Evolutionary conservation across 2,888 invertebrate genomes (phyloP).

Genomic region (Callyntrura guangdongensis): DNA sequence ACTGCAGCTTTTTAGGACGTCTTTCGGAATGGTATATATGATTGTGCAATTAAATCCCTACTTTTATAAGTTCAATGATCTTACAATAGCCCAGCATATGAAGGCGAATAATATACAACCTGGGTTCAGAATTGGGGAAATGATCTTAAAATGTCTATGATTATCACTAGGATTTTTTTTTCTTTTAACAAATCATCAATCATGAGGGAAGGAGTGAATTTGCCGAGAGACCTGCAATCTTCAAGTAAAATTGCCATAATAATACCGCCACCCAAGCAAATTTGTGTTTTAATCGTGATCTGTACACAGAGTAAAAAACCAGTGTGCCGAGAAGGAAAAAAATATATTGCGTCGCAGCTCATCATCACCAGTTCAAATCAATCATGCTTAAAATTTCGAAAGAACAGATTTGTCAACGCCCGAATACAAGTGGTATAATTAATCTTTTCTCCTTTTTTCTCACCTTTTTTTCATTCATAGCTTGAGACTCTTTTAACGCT

Average conservation of each 20-base stretch:
- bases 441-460: constrained; percentile 56
- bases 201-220: constrained; percentile 16
- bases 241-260: not conserved
- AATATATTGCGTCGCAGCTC: not conserved
- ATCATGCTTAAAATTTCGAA: constrained; percentile 69
- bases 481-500: not conserved
- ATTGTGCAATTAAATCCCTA: too few relatives aligned
- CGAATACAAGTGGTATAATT: constrained; percentile 62
- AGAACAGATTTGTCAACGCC: constrained; percentile 77
- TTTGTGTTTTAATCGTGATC: constrained; percentile 11
- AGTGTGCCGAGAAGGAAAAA: constrained; percentile 34
- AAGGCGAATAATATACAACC: not conserved
- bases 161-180: constrained; percentile 2
- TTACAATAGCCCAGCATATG: not conserved
- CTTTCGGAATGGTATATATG: too few relatives aligned
- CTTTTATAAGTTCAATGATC: not conserved
- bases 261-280: not conserved
- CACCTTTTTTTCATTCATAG: constrained; percentile 33
- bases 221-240: constrained; percentile 15
- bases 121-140: constrained; percentile 18
- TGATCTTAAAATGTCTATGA: constrained; percentile 35
- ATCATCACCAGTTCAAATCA: constrained; percentile 57
- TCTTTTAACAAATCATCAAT: constrained; percentile 24
- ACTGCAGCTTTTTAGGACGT: too few relatives aligned
- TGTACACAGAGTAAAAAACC: constrained; percentile 5